Evolutionary conservation across 2,113 vertebrate genomes (phyloP).

Genomic region (Vimba vimba): DNA sequence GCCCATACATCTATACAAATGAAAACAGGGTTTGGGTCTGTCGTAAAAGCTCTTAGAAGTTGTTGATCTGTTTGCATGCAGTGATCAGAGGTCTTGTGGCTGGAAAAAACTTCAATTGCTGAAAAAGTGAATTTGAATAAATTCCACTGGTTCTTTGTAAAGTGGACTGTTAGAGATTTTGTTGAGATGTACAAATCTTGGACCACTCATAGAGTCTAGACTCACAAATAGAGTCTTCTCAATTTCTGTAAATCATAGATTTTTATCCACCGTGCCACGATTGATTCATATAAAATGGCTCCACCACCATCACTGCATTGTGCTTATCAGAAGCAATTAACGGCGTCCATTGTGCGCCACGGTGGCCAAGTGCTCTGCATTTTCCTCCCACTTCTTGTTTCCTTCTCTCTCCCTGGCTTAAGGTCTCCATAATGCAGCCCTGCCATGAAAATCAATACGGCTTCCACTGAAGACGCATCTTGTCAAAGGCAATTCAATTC

Average conservation of each 20-base stretch:
- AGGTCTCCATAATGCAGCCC: constrained; percentile 75
- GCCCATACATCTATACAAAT: constrained; percentile 7
- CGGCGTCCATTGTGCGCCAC: constrained; percentile 13
- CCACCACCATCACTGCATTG: not conserved
- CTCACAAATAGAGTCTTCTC: constrained; percentile 8
- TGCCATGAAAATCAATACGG: constrained; percentile 79
- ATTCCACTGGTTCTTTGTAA: constrained; percentile 20
- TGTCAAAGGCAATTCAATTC: constrained; percentile 81
- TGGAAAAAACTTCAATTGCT: not conserved
- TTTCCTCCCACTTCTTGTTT: constrained; percentile 76
- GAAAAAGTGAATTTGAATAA: constrained; percentile 11
- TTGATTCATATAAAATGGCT: constrained; percentile 31
- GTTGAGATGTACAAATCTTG: not conserved
- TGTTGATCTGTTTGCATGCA: constrained; percentile 3
- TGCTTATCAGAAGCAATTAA: constrained; percentile 51
- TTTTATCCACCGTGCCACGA: not conserved
- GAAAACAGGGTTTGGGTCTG: constrained; percentile 19
- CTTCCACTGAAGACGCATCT: constrained; percentile 77
- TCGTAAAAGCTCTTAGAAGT: not conserved
- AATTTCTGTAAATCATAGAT: not conserved
- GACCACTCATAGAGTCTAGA: constrained; percentile 4
- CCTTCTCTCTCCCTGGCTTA: constrained; percentile 72
- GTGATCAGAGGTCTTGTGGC: constrained; percentile 3
- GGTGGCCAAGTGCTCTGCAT: constrained; percentile 65
- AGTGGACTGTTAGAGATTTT: constrained; percentile 3